These are phyloP conservation scores for Zaprionus inermis DNA, from an alignment of 1,140 invertebrate species.

Conservation along the genomic window DNA sequence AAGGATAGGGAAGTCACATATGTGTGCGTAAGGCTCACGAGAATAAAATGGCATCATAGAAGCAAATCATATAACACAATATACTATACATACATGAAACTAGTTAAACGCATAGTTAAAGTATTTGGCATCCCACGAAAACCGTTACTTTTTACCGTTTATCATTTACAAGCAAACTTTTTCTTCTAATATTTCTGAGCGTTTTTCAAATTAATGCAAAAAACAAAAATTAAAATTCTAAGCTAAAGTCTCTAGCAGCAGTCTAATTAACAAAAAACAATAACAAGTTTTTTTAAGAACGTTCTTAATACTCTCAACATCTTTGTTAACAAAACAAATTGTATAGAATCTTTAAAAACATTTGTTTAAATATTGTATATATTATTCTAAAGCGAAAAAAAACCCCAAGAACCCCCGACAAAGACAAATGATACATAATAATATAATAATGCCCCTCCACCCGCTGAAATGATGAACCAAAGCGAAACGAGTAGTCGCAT, in stretches of 20 bases:
- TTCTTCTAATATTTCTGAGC: constrained; percentile 55
- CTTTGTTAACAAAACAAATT: constrained; percentile 66
- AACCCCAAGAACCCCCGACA: background rate
- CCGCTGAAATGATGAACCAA: constrained; percentile 39
- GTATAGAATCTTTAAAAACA: constrained; percentile 68
- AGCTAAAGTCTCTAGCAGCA: constrained; percentile 50
- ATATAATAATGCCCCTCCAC: constrained; percentile 16
- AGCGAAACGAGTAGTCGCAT: constrained; percentile 37
- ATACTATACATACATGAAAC: constrained; percentile 54
- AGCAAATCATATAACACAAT: constrained; percentile 1
- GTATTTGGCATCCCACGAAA: constrained; percentile 31
- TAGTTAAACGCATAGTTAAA: constrained; percentile 64
- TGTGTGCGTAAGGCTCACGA: background rate
- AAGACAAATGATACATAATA: constrained; percentile 27
- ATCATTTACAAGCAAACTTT: constrained; percentile 35
- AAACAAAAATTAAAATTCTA: constrained; percentile 48
- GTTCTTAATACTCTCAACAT: constrained; percentile 62
- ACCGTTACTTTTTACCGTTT: constrained; percentile 43
- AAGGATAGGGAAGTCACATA: constrained; percentile 10
- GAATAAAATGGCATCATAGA: background rate
- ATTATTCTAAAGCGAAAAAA: constrained; percentile 41
- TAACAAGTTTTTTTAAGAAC: constrained; percentile 27
- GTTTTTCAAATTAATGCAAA: constrained; percentile 58
- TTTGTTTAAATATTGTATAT: constrained; percentile 67
- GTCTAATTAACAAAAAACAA: constrained; percentile 42